Percentiles rank a stretch among this genome's conserved stretches.
Evolutionary conservation across 2,113 vertebrate genomes (phyloP).

Genomic region (Ptilorrhoa leucosticta): DNA sequence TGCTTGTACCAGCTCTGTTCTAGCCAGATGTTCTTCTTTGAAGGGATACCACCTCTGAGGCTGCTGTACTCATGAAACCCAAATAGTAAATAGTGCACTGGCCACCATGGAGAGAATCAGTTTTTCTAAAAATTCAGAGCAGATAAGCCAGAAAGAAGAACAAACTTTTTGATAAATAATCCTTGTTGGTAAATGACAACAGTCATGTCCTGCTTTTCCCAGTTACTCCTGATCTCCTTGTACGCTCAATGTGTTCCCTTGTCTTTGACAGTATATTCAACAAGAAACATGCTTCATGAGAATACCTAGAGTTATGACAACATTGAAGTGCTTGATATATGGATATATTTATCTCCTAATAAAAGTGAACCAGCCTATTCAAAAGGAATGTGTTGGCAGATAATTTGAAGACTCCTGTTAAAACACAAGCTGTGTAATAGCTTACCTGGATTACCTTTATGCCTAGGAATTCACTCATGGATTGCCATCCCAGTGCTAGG

Average conservation of each 20-base stretch:
- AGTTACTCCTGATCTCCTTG: background rate
- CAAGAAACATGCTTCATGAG: background rate
- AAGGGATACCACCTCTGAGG: background rate
- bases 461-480: background rate
- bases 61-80: fast-evolving
- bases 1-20: background rate
- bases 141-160: background rate
- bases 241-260: background rate
- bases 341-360: background rate
- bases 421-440: background rate
- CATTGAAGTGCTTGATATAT: background rate
- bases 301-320: background rate
- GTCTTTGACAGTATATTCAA: background rate
- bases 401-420: background rate
- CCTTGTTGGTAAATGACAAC: background rate
- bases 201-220: background rate
- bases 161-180: background rate
- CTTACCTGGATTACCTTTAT: background rate
- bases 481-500: fast-evolving
- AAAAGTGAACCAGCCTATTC: background rate
- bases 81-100: background rate
- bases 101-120: fast-evolving
- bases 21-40: background rate
- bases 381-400: background rate
- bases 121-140: background rate